A percentile compares a stretch with the other conserved stretches of the same genome.
phyloP scores from a whole-genome alignment of 2,797 vertebrate species.

The Anguilla anguilla region DNA sequence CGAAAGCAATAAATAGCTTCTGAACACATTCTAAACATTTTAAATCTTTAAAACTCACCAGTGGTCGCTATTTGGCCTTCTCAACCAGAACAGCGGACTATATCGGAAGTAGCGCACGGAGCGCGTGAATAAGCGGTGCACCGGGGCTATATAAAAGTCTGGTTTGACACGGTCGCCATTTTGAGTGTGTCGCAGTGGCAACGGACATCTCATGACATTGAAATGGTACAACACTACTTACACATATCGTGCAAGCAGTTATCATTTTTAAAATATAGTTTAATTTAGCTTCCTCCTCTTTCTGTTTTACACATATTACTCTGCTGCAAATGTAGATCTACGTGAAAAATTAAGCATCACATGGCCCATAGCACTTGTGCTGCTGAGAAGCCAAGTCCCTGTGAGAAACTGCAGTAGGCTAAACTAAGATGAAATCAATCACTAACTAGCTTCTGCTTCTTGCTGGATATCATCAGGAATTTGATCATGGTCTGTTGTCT shows the following conservation, averaged over 20 bases:
- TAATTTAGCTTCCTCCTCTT: not conserved
- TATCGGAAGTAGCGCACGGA: constrained; percentile 39
- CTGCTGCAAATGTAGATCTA: too few relatives aligned
- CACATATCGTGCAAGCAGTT: not conserved
- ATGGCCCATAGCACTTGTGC: too few relatives aligned
- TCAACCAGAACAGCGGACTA: constrained; percentile 73
- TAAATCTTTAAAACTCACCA: constrained; percentile 57
- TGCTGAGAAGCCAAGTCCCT: too few relatives aligned
- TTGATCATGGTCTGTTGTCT: too few relatives aligned
- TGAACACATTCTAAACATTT: not conserved
- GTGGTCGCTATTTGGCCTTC: constrained; percentile 73
- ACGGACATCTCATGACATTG: not conserved
- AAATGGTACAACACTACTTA: not conserved
- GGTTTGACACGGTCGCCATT: constrained; percentile 21
- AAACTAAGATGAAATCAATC: too few relatives aligned
- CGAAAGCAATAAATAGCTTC: not conserved
- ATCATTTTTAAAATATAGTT: not conserved
- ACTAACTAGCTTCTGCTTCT: too few relatives aligned
- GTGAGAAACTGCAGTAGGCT: too few relatives aligned
- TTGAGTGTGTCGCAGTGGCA: constrained; percentile 29
- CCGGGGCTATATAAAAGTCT: not conserved
- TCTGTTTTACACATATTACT: not conserved
- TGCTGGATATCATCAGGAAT: too few relatives aligned
- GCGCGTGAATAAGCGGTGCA: constrained; percentile 48
- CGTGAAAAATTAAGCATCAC: too few relatives aligned